phyloP scores from a whole-genome alignment of 35 echinoderm and acorn worm genomes.

The Apostichopus japonicus region DNA sequence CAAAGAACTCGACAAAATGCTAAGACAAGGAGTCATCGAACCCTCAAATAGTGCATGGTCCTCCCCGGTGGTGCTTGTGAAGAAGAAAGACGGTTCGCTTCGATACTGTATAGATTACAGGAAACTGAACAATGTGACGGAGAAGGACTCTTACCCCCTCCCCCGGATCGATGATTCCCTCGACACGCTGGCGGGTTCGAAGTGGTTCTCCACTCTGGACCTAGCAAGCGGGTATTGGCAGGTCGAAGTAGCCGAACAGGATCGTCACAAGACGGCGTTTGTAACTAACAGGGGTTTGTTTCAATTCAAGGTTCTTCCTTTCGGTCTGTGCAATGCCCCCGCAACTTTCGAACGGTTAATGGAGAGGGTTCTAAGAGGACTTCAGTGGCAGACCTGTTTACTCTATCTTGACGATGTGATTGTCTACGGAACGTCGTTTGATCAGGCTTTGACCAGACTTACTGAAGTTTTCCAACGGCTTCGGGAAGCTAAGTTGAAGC shows the following conservation, averaged over 20 bases:
- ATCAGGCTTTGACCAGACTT: not conserved
- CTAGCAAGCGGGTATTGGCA: too few relatives aligned
- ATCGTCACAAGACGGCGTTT: too few relatives aligned
- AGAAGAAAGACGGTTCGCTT: not conserved
- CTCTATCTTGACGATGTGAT: not conserved
- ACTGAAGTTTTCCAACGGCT: not conserved
- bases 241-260: too few relatives aligned
- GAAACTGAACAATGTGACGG: not conserved
- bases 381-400: not conserved
- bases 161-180: not conserved
- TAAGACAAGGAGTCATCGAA: conserved; percentile 45
- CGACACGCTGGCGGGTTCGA: not conserved
- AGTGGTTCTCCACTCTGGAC: too few relatives aligned
- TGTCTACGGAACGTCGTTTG: not conserved
- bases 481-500: not conserved
- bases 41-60: conserved; percentile 20
- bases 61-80: not conserved
- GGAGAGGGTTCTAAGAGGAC: not conserved
- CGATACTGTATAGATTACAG: not conserved
- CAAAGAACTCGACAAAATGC: conserved; percentile 16
- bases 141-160: not conserved
- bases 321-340: not conserved
- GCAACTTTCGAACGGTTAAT: not conserved
- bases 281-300: too few relatives aligned
- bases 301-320: not conserved